Evolutionary conservation across 2,797 vertebrate genomes (phyloP).

Genomic region (Champsocephalus esox): DNA sequence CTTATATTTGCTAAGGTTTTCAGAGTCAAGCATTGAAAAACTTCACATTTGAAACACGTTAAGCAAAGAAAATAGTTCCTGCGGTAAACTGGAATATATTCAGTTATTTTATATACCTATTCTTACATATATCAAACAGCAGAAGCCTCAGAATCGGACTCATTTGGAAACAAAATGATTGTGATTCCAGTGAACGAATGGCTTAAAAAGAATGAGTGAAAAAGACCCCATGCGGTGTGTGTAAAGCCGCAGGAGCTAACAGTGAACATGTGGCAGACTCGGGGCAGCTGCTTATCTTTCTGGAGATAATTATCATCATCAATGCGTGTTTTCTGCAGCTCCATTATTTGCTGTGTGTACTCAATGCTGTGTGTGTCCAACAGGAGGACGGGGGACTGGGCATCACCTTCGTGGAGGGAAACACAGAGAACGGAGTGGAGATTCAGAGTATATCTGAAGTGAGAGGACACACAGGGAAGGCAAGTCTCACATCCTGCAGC

Average conservation of each 20-base stretch:
- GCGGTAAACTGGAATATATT: not conserved
- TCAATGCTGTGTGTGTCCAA: not conserved
- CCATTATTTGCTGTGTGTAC: not conserved
- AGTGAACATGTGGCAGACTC: slow-evolving; percentile 32
- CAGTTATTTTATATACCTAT: not conserved
- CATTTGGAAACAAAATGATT: not conserved
- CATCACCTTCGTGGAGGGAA: slow-evolving; percentile 87
- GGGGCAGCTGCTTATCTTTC: slow-evolving; percentile 29
- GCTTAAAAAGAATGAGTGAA: slow-evolving; percentile 1
- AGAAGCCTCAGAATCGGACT: not conserved
- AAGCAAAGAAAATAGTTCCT: not conserved
- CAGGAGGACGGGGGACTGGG: slow-evolving; percentile 91
- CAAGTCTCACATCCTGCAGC: slow-evolving; percentile 50
- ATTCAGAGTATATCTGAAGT: slow-evolving; percentile 87
- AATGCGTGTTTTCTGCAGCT: slow-evolving; percentile 13
- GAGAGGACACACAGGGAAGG: slow-evolving; percentile 85
- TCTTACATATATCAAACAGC: not conserved
- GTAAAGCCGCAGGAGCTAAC: slow-evolving; percentile 7
- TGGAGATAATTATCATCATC: slow-evolving; percentile 12
- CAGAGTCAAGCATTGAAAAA: not conserved
- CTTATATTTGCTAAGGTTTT: not conserved
- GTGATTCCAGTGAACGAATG: not conserved
- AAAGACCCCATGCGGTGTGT: slow-evolving; percentile 26
- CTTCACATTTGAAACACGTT: not conserved
- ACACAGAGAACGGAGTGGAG: slow-evolving; percentile 83